A percentile compares a stretch with the other conserved stretches of the same genome.
Conservation (phyloP, 2,113 vertebrate genomes). For the Corynorhinus townsendii region DNA sequence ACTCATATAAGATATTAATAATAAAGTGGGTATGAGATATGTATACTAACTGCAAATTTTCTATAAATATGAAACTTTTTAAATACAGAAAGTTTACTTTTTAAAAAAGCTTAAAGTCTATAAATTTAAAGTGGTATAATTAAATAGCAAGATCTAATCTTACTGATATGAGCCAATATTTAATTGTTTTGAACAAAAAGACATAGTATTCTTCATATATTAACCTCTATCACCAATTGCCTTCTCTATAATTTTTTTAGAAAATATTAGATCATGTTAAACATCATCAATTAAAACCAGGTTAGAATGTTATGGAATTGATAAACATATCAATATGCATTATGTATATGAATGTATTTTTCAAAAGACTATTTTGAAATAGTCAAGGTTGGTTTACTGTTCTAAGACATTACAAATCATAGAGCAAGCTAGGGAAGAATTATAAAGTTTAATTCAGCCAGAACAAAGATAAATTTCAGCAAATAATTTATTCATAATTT, state of each 20-base stretch:
- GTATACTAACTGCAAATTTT: not conserved
- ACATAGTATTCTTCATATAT: not conserved
- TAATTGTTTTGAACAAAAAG: slow-evolving; percentile 14
- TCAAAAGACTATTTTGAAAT: not conserved
- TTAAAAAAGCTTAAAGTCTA: not conserved
- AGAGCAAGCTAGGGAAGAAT: not conserved
- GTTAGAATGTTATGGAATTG: not conserved
- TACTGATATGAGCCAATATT: not conserved
- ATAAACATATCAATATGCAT: not conserved
- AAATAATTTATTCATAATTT: not conserved
- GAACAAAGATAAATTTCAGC: not conserved
- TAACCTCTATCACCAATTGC: not conserved
- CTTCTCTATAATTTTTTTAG: not conserved
- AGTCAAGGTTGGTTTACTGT: not conserved
- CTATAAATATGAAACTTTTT: not conserved
- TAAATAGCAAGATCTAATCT: not conserved
- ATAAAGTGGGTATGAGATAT: not conserved
- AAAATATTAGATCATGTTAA: not conserved
- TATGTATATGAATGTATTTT: not conserved
- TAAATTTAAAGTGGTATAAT: not conserved
- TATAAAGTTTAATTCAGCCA: not conserved
- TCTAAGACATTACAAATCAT: not conserved
- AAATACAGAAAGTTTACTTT: slow-evolving; percentile 12
- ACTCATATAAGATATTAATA: not conserved
- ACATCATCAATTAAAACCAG: not conserved